These are phyloP conservation scores for Heliconius eleuchia DNA, from an alignment of 1,140 invertebrate species.

Conservation along the genomic window DNA sequence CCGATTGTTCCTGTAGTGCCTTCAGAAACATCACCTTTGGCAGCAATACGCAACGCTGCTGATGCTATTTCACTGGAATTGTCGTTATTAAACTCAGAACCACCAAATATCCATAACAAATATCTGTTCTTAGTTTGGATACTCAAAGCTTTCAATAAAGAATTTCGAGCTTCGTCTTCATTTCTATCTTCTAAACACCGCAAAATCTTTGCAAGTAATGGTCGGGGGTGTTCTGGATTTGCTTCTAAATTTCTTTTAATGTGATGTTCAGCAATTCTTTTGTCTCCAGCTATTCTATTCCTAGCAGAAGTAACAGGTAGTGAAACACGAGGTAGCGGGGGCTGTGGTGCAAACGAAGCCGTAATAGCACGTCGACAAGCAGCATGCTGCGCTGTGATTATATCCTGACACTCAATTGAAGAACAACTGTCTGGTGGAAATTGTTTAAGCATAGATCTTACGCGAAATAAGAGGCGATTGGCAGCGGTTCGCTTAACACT, in stretches of 20 bases:
- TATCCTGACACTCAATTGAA: slow-evolving; percentile 62
- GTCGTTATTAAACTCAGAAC: slow-evolving; percentile 56
- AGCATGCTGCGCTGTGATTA: slow-evolving; percentile 63
- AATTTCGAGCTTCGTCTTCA: slow-evolving; percentile 53
- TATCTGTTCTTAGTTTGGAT: slow-evolving; percentile 60
- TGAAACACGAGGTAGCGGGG: slow-evolving; percentile 45
- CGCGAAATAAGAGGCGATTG: slow-evolving; percentile 59
- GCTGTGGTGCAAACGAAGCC: slow-evolving; percentile 67
- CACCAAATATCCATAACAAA: slow-evolving; percentile 67
- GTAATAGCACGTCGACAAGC: slow-evolving; percentile 65
- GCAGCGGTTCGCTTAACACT: slow-evolving; percentile 68
- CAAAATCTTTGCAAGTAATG: slow-evolving; percentile 57
- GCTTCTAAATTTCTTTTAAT: slow-evolving; percentile 54
- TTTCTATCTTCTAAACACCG: slow-evolving; percentile 60
- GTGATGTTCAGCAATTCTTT: slow-evolving; percentile 52
- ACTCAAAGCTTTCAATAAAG: slow-evolving; percentile 54
- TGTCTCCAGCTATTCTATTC: slow-evolving; percentile 55
- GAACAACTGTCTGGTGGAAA: slow-evolving; percentile 61
- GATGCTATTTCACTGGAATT: slow-evolving; percentile 43
- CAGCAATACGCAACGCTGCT: slow-evolving; percentile 66
- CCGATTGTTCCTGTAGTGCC: slow-evolving; percentile 63
- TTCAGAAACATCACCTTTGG: slow-evolving; percentile 63
- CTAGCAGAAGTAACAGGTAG: slow-evolving; percentile 51
- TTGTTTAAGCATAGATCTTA: slow-evolving; percentile 64
- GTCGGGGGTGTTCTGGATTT: slow-evolving; percentile 50